Evolutionary conservation across 2,797 vertebrate genomes (phyloP).

Genomic region (Syngnathus acus): DNA sequence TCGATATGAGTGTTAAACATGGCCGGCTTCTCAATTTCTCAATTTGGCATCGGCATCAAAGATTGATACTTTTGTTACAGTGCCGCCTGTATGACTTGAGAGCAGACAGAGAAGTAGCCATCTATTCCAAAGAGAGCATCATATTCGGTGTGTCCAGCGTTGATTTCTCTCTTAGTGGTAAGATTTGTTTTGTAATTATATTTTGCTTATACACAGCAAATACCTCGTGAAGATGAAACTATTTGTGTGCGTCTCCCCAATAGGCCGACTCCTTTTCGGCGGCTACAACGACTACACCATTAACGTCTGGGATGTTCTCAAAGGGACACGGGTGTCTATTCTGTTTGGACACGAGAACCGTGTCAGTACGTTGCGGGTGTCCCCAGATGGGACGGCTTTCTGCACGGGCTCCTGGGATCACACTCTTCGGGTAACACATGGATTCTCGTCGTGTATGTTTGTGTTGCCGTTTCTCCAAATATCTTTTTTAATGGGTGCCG

Average conservation of each 20-base stretch:
- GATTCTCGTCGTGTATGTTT: background rate
- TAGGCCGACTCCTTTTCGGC: conserved; percentile 89
- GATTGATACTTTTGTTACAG: conserved; percentile 57
- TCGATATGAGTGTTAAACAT: too few species aligned
- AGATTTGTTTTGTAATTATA: conserved; percentile 31
- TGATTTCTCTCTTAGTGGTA: conserved; percentile 98
- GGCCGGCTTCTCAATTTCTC: too few species aligned
- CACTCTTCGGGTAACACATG: conserved; percentile 80
- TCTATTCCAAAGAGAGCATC: conserved; percentile 98
- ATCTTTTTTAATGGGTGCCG: background rate
- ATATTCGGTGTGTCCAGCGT: conserved; percentile 98
- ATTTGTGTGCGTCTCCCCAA: background rate
- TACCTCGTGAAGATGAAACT: background rate
- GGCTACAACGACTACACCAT: conserved; percentile 99
- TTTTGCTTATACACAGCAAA: background rate
- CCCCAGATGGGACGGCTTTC: conserved; percentile 92
- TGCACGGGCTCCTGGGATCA: conserved; percentile 98
- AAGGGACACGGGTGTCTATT: conserved; percentile 91
- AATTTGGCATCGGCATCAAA: background rate
- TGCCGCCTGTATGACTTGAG: conserved; percentile 95
- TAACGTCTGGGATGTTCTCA: conserved; percentile 98
- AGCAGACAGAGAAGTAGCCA: conserved; percentile 96
- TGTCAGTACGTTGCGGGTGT: conserved; percentile 91
- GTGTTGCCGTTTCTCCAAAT: conserved; percentile 8
- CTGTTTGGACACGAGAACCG: conserved; percentile 97